These are phyloP conservation scores for Triplophysa tibetana DNA, from an alignment of 2,113 vertebrate genomes.

Conservation along the genomic window DNA sequence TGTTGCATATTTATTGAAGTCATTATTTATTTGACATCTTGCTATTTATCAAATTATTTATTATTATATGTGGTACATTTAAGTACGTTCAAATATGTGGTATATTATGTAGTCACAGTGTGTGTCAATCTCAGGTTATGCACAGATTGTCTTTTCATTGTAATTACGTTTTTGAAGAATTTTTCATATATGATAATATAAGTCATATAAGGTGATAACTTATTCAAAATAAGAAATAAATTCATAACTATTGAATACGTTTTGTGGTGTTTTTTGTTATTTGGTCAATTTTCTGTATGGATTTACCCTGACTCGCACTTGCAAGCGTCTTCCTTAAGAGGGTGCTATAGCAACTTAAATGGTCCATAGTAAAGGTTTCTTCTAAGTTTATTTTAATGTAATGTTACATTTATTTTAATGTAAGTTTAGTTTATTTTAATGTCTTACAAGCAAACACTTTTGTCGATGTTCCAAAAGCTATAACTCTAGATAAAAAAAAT, in stretches of 20 bases:
- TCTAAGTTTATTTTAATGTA: too few species aligned
- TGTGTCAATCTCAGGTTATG: constrained; percentile 22
- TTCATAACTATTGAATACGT: background rate
- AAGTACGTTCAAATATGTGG: background rate
- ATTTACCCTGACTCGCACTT: too few species aligned
- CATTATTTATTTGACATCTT: constrained; percentile 24
- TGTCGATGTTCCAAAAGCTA: too few species aligned
- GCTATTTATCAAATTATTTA: constrained; percentile 28
- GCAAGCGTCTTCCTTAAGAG: background rate
- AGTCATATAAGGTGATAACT: background rate
- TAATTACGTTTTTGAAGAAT: constrained; percentile 19
- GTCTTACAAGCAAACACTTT: too few species aligned
- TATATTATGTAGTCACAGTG: constrained; percentile 1
- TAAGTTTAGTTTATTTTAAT: too few species aligned
- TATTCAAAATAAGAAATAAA: constrained; percentile 9
- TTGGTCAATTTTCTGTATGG: background rate
- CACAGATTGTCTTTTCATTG: constrained; percentile 29
- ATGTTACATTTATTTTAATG: too few species aligned
- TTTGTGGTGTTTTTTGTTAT: background rate
- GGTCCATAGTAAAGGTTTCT: background rate
- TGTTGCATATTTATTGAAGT: constrained; percentile 42
- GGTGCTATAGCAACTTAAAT: background rate
- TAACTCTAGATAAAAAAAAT: too few species aligned
- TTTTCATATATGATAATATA: background rate
- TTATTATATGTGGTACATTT: constrained; percentile 3